Percentiles rank a stretch among this genome's conserved stretches.
phyloP scores from a whole-genome alignment of 2,888 invertebrate species.

The Cosmia pyralina region DNA sequence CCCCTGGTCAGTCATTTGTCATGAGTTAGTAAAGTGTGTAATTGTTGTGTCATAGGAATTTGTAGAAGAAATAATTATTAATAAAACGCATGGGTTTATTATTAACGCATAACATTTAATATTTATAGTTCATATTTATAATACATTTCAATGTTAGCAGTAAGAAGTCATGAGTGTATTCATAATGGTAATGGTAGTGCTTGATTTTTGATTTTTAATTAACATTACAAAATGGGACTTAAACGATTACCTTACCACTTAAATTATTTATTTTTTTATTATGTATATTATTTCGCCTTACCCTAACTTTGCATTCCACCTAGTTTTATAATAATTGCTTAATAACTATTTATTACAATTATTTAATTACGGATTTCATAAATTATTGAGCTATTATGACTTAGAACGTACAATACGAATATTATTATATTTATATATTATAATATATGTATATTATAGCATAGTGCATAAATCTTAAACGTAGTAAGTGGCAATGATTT shows the following conservation, averaged over 20 bases:
- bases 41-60: neutral
- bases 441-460: conserved; percentile 72
- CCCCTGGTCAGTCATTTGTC: too few species aligned
- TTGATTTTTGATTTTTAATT: conserved; percentile 86
- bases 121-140: conserved; percentile 91
- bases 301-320: conserved; percentile 65
- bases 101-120: conserved; percentile 93
- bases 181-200: conserved; percentile 89
- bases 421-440: conserved; percentile 70
- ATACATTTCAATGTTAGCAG: conserved; percentile 90
- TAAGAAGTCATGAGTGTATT: conserved; percentile 90
- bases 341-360: conserved; percentile 82
- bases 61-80: conserved; percentile 49
- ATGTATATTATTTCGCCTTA: conserved; percentile 79
- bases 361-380: conserved; percentile 76
- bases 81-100: conserved; percentile 87
- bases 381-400: conserved; percentile 88
- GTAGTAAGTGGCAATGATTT: conserved; percentile 77
- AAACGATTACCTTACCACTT: conserved; percentile 74
- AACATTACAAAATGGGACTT: conserved; percentile 90
- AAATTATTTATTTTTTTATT: conserved; percentile 77
- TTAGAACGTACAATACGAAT: conserved; percentile 70
- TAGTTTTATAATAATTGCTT: conserved; percentile 78
- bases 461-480: conserved; percentile 83
- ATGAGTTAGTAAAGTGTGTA: too few species aligned